phyloP scores from a whole-genome alignment of 2,888 invertebrate genomes.

The Tromatobia lineatoria region DNA sequence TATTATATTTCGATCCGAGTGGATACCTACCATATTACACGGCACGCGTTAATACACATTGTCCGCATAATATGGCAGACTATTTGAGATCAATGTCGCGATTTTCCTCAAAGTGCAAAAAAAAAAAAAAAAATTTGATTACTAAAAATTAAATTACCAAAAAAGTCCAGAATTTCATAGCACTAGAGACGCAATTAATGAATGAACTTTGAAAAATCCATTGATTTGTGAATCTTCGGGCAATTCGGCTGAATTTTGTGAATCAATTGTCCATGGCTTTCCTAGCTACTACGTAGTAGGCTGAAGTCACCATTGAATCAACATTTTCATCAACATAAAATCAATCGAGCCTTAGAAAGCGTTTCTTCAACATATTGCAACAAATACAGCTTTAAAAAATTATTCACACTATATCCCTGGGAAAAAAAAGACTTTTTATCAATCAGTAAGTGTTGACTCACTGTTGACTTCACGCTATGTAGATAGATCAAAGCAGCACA shows the following conservation, averaged over 20 bases:
- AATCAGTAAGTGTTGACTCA: not conserved
- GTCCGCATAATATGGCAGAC: slow-evolving; percentile 33
- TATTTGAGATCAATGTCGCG: slow-evolving; percentile 17
- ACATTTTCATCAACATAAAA: not conserved
- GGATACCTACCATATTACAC: slow-evolving; percentile 77
- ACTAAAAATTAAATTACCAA: not conserved
- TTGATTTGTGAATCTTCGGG: slow-evolving; percentile 7
- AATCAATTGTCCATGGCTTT: slow-evolving; percentile 33
- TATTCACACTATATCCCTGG: not conserved
- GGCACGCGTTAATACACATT: slow-evolving; percentile 69
- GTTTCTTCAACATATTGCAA: not conserved
- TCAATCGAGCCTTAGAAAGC: not conserved
- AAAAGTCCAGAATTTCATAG: not conserved
- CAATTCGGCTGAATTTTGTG: slow-evolving; percentile 31
- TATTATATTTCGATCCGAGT: slow-evolving; percentile 65
- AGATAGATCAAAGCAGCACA: slow-evolving; percentile 31
- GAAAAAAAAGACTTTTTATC: not conserved
- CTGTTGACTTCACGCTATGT: slow-evolving; percentile 23
- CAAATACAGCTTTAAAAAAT: not conserved
- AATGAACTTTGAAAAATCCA: slow-evolving; percentile 22
- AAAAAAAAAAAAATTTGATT: not conserved
- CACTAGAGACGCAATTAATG: slow-evolving; percentile 36
- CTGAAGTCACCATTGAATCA: slow-evolving; percentile 10
- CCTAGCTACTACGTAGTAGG: slow-evolving; percentile 29
- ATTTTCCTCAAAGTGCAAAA: not conserved